Percentiles rank a stretch among this genome's conserved stretches.
Evolutionary conservation across 2,888 invertebrate species (phyloP).

Genomic region (Mesorhabditis belari): DNA sequence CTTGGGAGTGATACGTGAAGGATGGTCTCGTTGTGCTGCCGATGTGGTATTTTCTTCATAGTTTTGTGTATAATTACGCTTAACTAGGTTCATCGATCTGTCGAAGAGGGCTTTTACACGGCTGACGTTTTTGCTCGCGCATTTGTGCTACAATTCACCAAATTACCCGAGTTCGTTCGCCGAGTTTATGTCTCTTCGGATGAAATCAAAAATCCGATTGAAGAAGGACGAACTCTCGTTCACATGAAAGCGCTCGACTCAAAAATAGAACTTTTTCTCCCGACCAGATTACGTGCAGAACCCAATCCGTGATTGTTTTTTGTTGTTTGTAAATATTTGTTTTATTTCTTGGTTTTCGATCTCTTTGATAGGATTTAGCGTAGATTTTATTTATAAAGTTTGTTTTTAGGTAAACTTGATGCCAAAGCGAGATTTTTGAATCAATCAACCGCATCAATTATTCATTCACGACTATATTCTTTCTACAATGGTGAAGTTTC

Average conservation of each 20-base stretch:
- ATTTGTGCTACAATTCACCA: conserved; percentile 13
- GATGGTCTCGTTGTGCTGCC: not conserved
- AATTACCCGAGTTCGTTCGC: conserved; percentile 18
- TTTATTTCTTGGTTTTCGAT: not conserved
- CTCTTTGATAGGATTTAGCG: not conserved
- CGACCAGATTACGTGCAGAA: conserved; percentile 6
- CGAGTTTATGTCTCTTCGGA: conserved; percentile 13
- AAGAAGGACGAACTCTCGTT: conserved; percentile 2
- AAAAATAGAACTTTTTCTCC: conserved; percentile 9
- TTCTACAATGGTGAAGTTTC: conserved; percentile 19
- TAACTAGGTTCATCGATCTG: conserved; percentile 10
- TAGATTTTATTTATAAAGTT: too few relatives aligned
- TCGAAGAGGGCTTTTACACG: conserved; percentile 15
- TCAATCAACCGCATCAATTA: too few relatives aligned
- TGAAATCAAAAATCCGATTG: not conserved
- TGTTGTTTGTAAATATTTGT: not conserved
- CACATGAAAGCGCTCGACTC: conserved; percentile 6
- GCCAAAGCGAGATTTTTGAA: too few relatives aligned
- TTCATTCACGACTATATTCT: too few relatives aligned
- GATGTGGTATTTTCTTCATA: not conserved
- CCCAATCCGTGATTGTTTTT: not conserved
- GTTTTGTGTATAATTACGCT: not conserved
- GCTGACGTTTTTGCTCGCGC: conserved; percentile 15
- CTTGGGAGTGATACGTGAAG: conserved; percentile 12
- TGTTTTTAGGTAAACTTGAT: too few relatives aligned